phyloP scores from a whole-genome alignment of 2,113 vertebrate genomes.

The Esox niger region DNA sequence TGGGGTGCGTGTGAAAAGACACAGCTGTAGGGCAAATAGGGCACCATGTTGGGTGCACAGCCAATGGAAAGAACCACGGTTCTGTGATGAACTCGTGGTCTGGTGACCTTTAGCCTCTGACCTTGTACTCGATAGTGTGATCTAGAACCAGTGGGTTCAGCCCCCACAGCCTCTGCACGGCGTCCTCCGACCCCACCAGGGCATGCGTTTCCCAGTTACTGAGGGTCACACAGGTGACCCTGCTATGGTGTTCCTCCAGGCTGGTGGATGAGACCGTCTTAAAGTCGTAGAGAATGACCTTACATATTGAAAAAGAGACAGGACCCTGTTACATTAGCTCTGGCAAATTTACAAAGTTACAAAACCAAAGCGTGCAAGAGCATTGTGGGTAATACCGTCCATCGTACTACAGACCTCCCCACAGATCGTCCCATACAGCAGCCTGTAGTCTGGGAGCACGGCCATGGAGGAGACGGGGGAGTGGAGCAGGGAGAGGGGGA shows the following conservation, averaged over 20 bases:
- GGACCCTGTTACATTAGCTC: too few relatives aligned
- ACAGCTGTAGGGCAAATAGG: too few relatives aligned
- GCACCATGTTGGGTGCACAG: too few relatives aligned
- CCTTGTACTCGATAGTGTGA: constrained; percentile 78
- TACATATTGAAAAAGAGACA: too few relatives aligned
- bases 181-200: constrained; percentile 72
- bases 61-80: too few relatives aligned
- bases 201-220: constrained; percentile 69
- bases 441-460: constrained; percentile 55
- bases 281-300: constrained; percentile 62
- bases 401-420: constrained; percentile 35
- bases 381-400: too few relatives aligned
- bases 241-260: constrained; percentile 71
- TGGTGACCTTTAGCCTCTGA: constrained; percentile 32
- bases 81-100: too few relatives aligned
- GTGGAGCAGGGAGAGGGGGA: constrained; percentile 61
- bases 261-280: constrained; percentile 12
- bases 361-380: too few relatives aligned
- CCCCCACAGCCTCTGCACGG: constrained; percentile 77
- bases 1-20: too few relatives aligned
- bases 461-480: constrained; percentile 62
- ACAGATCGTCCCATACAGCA: constrained; percentile 62
- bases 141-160: constrained; percentile 65
- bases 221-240: constrained; percentile 69
- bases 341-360: too few relatives aligned